Evolutionary conservation across 2,797 vertebrate genomes (phyloP).

Genomic region (Coilia nasus): DNA sequence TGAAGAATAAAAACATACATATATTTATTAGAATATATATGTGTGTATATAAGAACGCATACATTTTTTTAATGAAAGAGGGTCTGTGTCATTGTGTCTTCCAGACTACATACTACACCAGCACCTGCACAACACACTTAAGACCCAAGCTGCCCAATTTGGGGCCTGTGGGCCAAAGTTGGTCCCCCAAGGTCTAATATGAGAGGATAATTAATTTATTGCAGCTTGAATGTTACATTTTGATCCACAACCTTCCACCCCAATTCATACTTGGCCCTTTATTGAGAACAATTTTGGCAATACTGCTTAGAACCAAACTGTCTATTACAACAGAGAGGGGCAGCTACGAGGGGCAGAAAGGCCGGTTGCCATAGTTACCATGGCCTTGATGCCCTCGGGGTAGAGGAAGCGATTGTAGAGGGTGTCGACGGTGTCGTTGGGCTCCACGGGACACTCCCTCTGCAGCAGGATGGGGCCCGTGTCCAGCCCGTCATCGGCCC

Average conservation of each 20-base stretch:
- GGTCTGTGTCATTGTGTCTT: too few species aligned
- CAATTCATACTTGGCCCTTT: too few species aligned
- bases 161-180: too few species aligned
- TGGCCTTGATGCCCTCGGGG: slow-evolving; percentile 94
- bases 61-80: too few species aligned
- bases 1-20: neutral
- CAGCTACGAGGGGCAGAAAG: neutral
- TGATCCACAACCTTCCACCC: too few species aligned
- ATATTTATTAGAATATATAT: neutral
- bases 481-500: slow-evolving; percentile 97
- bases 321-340: neutral
- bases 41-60: too few species aligned
- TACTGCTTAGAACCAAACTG: too few species aligned
- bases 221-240: too few species aligned
- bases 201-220: too few species aligned
- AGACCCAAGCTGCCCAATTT: too few species aligned
- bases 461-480: slow-evolving; percentile 95
- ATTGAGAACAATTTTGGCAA: too few species aligned
- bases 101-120: neutral
- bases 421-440: slow-evolving; percentile 91
- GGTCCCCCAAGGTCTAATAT: too few species aligned
- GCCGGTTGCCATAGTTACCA: slow-evolving; percentile 75
- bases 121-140: neutral
- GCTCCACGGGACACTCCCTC: slow-evolving; percentile 82
- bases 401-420: slow-evolving; percentile 96